Conservation (phyloP, 2,113 vertebrate species). For the Nyctibius bracteatus region DNA sequence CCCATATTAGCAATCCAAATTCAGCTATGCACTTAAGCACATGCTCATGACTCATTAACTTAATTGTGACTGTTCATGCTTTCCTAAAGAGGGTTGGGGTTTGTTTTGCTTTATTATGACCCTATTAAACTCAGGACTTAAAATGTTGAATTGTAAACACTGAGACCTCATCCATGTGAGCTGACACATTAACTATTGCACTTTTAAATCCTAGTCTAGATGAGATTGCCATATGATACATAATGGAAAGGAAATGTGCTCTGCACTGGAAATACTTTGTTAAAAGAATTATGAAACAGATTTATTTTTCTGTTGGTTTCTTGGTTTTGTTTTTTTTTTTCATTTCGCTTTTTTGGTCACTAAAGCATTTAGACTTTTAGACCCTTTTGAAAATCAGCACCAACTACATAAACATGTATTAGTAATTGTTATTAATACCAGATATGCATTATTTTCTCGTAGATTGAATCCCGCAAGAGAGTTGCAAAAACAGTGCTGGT, state of each 20-base stretch:
- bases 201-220: background rate
- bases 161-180: background rate
- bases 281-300: background rate
- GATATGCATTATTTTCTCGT: background rate
- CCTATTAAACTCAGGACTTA: background rate
- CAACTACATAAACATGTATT: background rate
- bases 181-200: background rate
- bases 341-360: background rate
- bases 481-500: constrained; percentile 81
- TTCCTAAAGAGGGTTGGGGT: background rate
- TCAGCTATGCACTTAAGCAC: background rate
- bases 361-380: background rate
- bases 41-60: background rate
- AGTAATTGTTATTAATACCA: background rate
- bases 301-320: background rate
- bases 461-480: constrained; percentile 83
- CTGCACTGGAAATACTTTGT: background rate
- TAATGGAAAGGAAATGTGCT: background rate
- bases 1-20: background rate
- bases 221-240: background rate
- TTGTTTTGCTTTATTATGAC: background rate
- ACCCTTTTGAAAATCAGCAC: background rate
- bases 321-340: background rate
- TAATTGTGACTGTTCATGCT: background rate
- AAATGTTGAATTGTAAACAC: background rate